Conservation (phyloP, 92 coral and sea anemone genomes). For the Zoanthus sociatus region DNA sequence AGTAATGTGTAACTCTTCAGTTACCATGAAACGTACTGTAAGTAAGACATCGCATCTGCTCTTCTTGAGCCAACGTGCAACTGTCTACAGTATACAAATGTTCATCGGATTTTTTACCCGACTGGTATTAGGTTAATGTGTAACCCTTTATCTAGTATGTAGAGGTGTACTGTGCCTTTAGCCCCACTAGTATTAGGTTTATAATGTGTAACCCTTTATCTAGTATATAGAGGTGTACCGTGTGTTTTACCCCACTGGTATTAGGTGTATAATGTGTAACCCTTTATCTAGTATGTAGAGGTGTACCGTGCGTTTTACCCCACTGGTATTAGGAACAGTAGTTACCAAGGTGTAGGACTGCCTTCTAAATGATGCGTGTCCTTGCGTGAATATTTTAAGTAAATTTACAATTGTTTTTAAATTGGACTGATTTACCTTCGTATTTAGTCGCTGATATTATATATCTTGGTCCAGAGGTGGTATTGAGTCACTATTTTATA, state of each 20-base stretch:
- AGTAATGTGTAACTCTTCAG: no score
- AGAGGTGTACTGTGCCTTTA: not conserved
- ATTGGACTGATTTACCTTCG: not conserved
- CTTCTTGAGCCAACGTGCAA: no score
- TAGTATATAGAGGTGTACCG: not conserved
- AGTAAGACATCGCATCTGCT: no score
- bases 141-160: not conserved
- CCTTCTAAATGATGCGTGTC: constrained; percentile 14
- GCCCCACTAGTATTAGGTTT: not conserved
- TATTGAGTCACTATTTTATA: not conserved
- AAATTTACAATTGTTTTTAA: not conserved
- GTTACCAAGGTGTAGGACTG: constrained; percentile 22
- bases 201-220: no score
- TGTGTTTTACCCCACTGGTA: not conserved
- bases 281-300: not conserved
- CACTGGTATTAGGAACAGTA: not conserved
- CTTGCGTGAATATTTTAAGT: not conserved
- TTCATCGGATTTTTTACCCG: not conserved
- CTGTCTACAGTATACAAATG: no score
- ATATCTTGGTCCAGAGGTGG: not conserved
- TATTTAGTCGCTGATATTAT: not conserved
- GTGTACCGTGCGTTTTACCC: not conserved
- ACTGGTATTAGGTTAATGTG: not conserved
- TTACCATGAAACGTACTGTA: no score
- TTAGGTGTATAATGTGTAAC: no score